phyloP scores from a whole-genome alignment of 2,797 vertebrate genomes.

The Hafferia zeledoni region DNA sequence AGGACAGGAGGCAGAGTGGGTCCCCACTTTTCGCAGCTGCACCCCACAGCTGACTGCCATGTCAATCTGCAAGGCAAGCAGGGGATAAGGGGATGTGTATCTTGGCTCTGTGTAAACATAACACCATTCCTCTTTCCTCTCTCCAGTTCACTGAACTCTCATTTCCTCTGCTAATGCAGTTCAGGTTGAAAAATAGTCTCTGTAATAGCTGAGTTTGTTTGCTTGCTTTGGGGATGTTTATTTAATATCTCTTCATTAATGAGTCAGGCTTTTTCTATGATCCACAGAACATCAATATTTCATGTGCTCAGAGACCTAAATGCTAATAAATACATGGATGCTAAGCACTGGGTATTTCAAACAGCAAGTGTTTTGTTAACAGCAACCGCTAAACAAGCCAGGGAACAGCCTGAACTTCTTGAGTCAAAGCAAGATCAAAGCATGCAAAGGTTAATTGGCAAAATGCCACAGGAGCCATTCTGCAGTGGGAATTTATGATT shows the following conservation, averaged over 20 bases:
- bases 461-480: background rate
- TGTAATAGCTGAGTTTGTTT: background rate
- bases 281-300: background rate
- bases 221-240: background rate
- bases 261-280: background rate
- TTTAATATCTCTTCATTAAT: constrained; percentile 16
- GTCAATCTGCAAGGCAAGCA: background rate
- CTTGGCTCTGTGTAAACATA: background rate
- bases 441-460: background rate
- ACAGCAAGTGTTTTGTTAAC: background rate
- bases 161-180: background rate
- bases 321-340: background rate
- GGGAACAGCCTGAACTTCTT: background rate
- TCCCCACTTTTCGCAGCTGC: background rate
- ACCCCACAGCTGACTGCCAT: accelerated
- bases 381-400: background rate
- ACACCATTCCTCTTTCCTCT: background rate
- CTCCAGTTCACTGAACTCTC: background rate
- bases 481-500: background rate
- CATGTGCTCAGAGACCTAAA: background rate
- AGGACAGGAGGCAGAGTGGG: background rate
- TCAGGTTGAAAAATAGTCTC: background rate
- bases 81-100: accelerated
- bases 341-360: background rate
- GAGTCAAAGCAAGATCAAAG: background rate